A percentile compares a stretch with the other conserved stretches of the same genome.
These are phyloP conservation scores for Hycleus cichorii DNA, from an alignment of 1,140 invertebrate species.

Conservation along the genomic window DNA sequence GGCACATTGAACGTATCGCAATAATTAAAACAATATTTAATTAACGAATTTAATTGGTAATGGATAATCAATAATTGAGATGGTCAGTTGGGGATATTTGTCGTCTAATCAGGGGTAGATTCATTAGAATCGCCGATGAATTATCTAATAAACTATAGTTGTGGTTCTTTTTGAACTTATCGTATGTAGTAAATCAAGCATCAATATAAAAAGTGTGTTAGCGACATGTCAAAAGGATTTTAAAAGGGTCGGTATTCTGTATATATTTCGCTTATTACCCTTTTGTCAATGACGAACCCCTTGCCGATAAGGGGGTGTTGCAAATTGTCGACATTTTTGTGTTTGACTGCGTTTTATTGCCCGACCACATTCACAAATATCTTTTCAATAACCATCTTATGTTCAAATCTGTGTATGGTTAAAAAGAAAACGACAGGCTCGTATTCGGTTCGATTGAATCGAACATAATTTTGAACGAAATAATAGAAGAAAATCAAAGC, in stretches of 20 bases:
- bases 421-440: conserved; percentile 1
- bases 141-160: too few species aligned
- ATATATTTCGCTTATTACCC: conserved; percentile 14
- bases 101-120: too few species aligned
- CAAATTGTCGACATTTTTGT: conserved; percentile 25
- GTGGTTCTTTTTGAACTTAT: too few species aligned
- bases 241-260: conserved; percentile 9
- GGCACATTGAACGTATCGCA: too few species aligned
- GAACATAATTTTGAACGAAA: too few species aligned
- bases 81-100: too few species aligned
- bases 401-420: background rate
- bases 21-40: too few species aligned
- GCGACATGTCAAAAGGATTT: conserved; percentile 12
- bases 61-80: too few species aligned
- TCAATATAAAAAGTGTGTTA: conserved; percentile 19
- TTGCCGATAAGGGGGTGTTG: conserved; percentile 18
- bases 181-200: conserved; percentile 15
- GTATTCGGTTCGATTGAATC: background rate
- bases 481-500: background rate
- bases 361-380: conserved; percentile 20
- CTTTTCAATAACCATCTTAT: conserved; percentile 17
- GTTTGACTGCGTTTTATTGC: conserved; percentile 26
- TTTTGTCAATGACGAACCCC: conserved; percentile 14
- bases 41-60: too few species aligned
- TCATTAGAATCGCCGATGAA: too few species aligned